A percentile compares a stretch with the other conserved stretches of the same genome.
These are phyloP conservation scores for Pachycephala philippinensis DNA, from an alignment of 2,113 vertebrate species.

Conservation along the genomic window DNA sequence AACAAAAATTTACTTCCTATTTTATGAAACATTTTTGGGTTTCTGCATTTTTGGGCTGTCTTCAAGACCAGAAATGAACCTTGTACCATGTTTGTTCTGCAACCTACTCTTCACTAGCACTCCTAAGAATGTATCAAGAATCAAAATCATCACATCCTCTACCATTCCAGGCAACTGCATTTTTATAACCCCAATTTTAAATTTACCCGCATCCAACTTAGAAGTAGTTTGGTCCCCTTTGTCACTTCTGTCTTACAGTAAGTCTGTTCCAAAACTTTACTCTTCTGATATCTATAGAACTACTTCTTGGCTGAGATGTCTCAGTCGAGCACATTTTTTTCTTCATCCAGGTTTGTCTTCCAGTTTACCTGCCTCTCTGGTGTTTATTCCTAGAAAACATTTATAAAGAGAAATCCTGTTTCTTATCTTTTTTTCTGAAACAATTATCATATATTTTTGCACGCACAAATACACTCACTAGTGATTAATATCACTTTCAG, in stretches of 20 bases:
- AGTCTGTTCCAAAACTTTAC: background rate
- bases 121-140: background rate
- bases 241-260: background rate
- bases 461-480: background rate
- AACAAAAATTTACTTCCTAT: background rate
- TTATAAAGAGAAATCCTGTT: background rate
- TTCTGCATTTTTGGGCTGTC: background rate
- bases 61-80: background rate
- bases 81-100: background rate
- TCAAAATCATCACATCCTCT: background rate
- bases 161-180: background rate
- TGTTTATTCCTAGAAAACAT: background rate
- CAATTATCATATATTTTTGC: background rate
- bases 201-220: background rate
- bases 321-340: background rate
- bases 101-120: background rate
- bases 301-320: background rate
- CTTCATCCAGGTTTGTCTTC: background rate
- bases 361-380: background rate
- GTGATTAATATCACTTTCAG: background rate
- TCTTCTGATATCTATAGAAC: background rate
- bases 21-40: background rate
- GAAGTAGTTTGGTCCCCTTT: background rate
- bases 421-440: background rate
- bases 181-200: background rate